Conservation (phyloP, 2,113 vertebrate genomes). For the Forbesichthys agassizii region DNA sequence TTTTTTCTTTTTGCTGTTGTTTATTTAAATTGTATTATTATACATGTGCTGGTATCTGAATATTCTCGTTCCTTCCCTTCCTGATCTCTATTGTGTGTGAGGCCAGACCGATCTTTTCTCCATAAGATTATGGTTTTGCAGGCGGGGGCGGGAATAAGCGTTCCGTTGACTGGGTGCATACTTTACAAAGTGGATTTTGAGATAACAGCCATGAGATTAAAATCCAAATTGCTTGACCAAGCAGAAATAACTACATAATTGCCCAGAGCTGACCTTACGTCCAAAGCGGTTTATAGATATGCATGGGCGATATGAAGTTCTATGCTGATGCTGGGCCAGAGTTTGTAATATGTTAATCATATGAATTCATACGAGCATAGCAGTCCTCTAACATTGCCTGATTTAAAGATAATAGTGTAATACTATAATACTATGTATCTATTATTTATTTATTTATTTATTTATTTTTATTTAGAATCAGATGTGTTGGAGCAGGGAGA, state of each 20-base stretch:
- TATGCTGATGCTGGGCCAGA: not conserved
- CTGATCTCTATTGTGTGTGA: conserved; percentile 21
- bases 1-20: no score
- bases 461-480: no score
- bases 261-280: conserved; percentile 43
- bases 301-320: conserved; percentile 11
- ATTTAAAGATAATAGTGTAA: no score
- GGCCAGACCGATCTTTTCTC: conserved; percentile 4
- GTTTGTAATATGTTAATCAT: no score
- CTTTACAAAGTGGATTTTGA: conserved; percentile 47
- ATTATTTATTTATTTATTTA: no score
- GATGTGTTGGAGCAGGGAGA: no score
- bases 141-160: not conserved
- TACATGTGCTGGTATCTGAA: no score
- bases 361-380: no score
- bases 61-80: not conserved
- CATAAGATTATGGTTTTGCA: conserved; percentile 14
- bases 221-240: conserved; percentile 62
- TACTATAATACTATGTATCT: no score
- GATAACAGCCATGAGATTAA: conserved; percentile 65
- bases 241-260: conserved; percentile 61
- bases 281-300: conserved; percentile 34
- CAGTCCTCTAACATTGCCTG: no score
- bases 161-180: conserved; percentile 32
- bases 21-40: no score